Base-by-base conservation (phyloP, 2,888 invertebrate genomes). In the Cotesia congregata region DNA sequence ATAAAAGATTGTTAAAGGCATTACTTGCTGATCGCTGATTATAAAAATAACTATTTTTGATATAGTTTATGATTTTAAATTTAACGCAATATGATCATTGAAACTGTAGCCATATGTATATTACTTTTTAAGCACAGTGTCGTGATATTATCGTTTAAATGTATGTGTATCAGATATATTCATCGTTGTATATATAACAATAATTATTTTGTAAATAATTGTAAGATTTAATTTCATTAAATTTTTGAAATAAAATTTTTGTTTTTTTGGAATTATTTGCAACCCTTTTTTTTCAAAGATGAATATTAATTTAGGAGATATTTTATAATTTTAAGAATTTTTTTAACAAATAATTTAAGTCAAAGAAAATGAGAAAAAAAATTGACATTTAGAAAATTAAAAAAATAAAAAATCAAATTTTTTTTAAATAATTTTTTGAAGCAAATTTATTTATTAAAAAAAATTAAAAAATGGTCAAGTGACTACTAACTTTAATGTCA, bases 141-240 rank as follows among this genome's bases (percentile, higher is more conserved):
- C 82, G 86, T 86, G 86, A 86, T 86, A 86, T 84, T 85, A 84
- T 83, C 82, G 73, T 85, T 85, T 82, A 82, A 83, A 50, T 50
- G 12, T 50, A 50, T 50, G 12, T 80, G 77, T 68, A 76, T 80
- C 74, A 81, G 78, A 80, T 80, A 50, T 50, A 50, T 50, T 50
- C 50, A 50, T 76, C 80, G 80, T 77, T 81, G 79, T 80, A 80
- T 81, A 82, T 83, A 80, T 83, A 83, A 50, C 12, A 50, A 7
- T 50, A 50, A 50, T 50, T 50, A 50, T 12, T 50, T 50, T 50
- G 50, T 50, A 50, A 50, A 50, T 50, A 50, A 50, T 12, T 50
- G 12, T 50, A 50, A 50, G 50, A 50, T 12, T 12, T 50, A 50
- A 7, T 12, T 50, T 50, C 4, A 50, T 50, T 50, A 50, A 50